Conservation (phyloP, 2,888 invertebrate species). For the Drosophila demipolita region DNA sequence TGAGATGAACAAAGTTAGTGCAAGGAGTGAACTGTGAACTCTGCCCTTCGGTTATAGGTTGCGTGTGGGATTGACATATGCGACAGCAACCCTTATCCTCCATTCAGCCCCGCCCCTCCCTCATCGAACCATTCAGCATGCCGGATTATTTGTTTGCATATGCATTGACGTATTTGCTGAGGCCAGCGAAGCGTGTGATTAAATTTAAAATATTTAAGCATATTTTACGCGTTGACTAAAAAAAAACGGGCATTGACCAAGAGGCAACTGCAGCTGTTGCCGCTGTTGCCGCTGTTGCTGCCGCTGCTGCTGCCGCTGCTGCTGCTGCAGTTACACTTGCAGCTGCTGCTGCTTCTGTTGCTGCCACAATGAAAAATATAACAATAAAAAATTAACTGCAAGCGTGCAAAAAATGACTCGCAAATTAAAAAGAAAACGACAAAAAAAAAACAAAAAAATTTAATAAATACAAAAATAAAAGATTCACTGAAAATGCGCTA, state of each 20-base stretch:
- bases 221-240: constrained; percentile 79
- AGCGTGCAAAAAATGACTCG: constrained; percentile 65
- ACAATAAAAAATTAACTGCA: constrained; percentile 68
- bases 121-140: background rate
- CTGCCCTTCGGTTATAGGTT: background rate
- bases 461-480: constrained; percentile 17
- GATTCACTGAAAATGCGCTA: constrained; percentile 52
- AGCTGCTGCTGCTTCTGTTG: constrained; percentile 1
- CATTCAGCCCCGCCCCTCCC: background rate
- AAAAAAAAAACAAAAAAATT: constrained; percentile 44
- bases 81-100: background rate
- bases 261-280: constrained; percentile 34
- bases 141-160: constrained; percentile 74
- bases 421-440: constrained; percentile 75
- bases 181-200: constrained; percentile 76
- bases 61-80: background rate
- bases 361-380: constrained; percentile 62
- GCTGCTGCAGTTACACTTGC: background rate
- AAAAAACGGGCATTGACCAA: constrained; percentile 67
- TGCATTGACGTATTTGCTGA: constrained; percentile 77
- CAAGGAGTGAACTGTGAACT: background rate
- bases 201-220: constrained; percentile 79
- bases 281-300: background rate
- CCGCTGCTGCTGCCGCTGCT: constrained; percentile 13
- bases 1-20: background rate